Conservation (phyloP, 2,113 vertebrate species). For the Hemiscyllium ocellatum region DNA sequence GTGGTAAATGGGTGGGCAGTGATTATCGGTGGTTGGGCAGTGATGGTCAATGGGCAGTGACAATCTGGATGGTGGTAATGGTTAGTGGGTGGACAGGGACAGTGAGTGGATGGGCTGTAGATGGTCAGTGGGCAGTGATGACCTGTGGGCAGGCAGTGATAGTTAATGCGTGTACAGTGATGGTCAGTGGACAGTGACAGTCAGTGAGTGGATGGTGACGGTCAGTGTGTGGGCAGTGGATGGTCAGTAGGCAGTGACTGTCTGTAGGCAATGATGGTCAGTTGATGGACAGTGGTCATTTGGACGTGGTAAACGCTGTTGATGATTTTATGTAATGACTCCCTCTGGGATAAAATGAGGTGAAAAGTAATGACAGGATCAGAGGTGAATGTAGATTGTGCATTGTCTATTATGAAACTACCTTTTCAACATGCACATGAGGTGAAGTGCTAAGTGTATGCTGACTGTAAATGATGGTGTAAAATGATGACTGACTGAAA, state of each 20-base stretch:
- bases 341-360: not conserved
- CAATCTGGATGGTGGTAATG: not conserved
- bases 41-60: not conserved
- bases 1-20: not conserved
- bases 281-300: not conserved
- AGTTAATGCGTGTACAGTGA: not conserved
- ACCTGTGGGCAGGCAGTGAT: not conserved
- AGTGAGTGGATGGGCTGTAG: not conserved
- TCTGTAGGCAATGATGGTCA: not conserved
- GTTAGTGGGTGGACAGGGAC: not conserved
- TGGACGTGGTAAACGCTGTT: not conserved
- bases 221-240: not conserved
- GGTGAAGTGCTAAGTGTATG: not conserved
- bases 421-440: not conserved
- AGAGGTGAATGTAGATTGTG: not conserved
- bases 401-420: not conserved
- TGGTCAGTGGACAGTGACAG: not conserved
- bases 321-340: not conserved
- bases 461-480: not conserved
- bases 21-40: not conserved
- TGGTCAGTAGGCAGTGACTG: not conserved
- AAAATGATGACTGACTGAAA: not conserved
- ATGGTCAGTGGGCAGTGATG: not conserved
- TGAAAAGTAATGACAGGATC: not conserved
- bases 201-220: not conserved